These are phyloP conservation scores for Umimayanthus kanabou DNA, from an alignment of 92 coral and sea anemone genomes.

Conservation along the genomic window DNA sequence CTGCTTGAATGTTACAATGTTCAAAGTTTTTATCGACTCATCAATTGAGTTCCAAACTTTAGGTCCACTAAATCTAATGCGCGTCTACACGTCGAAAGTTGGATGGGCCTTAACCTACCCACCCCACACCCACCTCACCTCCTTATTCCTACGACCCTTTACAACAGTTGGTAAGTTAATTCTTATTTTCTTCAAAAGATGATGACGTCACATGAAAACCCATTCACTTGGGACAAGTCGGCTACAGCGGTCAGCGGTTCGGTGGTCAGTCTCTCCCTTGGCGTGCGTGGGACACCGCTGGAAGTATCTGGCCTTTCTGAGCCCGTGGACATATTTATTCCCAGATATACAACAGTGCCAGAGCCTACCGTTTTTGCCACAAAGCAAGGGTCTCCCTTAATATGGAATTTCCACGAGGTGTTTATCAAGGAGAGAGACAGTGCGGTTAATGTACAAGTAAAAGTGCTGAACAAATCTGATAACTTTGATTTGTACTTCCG, in stretches of 20 bases:
- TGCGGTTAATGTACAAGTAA: not conserved
- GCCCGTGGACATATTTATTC: not conserved
- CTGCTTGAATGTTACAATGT: too few species aligned
- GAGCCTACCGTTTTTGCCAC: not conserved
- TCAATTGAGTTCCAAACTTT: too few species aligned
- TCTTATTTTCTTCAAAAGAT: not conserved
- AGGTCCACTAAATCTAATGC: too few species aligned
- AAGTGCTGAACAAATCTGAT: not conserved
- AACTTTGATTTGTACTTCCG: slow-evolving; percentile 5
- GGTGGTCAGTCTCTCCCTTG: slow-evolving; percentile 8
- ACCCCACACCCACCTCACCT: too few species aligned
- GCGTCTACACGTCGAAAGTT: too few species aligned
- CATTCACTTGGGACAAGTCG: slow-evolving; percentile 8
- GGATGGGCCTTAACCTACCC: too few species aligned
- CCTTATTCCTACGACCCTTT: too few species aligned
- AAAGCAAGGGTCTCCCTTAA: not conserved
- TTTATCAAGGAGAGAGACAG: not conserved
- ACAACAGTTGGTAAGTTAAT: not conserved
- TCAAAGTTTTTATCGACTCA: too few species aligned
- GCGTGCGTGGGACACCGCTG: not conserved
- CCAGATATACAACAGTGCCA: not conserved
- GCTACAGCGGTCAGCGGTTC: slow-evolving; percentile 18
- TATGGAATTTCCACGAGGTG: slow-evolving; percentile 8
- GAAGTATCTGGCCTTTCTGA: slow-evolving; percentile 1
- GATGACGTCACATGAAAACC: not conserved